These are phyloP conservation scores for Aurelia coerulea DNA, from an alignment of 30 jellyfish, hydroid and myxozoan species.

Conservation along the genomic window DNA sequence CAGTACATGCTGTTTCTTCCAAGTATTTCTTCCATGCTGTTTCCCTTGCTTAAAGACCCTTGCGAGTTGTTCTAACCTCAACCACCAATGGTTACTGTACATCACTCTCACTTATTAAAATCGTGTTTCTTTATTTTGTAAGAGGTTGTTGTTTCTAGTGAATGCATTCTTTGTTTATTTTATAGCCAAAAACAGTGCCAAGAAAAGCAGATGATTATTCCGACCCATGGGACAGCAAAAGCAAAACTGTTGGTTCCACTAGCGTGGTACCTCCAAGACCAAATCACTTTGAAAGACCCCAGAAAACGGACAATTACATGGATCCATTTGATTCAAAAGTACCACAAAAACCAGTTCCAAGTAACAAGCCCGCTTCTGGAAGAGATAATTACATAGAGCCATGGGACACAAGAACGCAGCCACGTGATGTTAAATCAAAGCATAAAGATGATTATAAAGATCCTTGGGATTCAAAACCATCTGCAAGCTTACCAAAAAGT, in stretches of 20 bases:
- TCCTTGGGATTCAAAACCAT: constrained; percentile 89
- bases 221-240: constrained; percentile 94
- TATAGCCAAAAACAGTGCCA: constrained; percentile 37
- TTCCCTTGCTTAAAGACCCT: too few relatives aligned
- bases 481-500: constrained; percentile 84
- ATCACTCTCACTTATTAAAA: too few relatives aligned
- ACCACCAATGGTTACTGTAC: too few relatives aligned
- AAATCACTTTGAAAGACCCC: not conserved
- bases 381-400: constrained; percentile 90
- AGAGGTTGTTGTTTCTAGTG: not conserved
- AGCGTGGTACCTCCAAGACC: constrained; percentile 9
- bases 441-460: constrained; percentile 86
- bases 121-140: not conserved
- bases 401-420: constrained; percentile 85
- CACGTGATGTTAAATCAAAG: constrained; percentile 50
- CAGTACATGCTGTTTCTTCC: too few relatives aligned
- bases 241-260: not conserved
- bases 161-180: not conserved
- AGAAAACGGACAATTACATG: constrained; percentile 50
- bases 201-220: constrained; percentile 63
- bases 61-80: too few relatives aligned
- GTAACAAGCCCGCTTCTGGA: not conserved
- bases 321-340: constrained; percentile 68
- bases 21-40: too few relatives aligned
- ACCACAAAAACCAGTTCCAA: constrained; percentile 4